These are phyloP conservation scores for Pangasianodon gigas DNA, from an alignment of 2,113 vertebrate genomes.

Conservation along the genomic window DNA sequence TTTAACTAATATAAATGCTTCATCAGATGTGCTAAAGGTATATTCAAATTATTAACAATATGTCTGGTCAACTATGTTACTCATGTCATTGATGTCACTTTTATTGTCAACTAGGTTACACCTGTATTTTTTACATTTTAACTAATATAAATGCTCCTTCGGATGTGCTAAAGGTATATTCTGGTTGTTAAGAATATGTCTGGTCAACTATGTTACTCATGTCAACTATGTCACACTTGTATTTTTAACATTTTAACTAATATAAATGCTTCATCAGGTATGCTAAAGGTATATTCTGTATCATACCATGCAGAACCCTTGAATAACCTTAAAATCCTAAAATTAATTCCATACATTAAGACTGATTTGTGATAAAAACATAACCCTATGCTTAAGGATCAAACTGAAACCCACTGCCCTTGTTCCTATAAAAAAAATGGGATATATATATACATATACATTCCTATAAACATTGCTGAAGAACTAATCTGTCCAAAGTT, in stretches of 20 bases:
- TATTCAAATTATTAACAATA: not conserved
- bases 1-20: not conserved
- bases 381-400: not conserved
- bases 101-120: too few relatives aligned
- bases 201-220: not conserved
- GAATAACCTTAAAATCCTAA: not conserved
- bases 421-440: too few relatives aligned
- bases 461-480: too few relatives aligned
- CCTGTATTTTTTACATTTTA: too few relatives aligned
- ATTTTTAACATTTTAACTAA: too few relatives aligned
- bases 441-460: too few relatives aligned
- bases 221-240: not conserved
- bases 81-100: too few relatives aligned
- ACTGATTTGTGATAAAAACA: not conserved
- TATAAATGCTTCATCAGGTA: not conserved
- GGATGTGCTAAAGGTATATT: too few relatives aligned
- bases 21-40: not conserved
- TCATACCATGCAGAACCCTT: not conserved
- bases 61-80: too few relatives aligned
- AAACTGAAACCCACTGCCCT: not conserved
- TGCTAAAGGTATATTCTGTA: not conserved
- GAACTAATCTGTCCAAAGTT: too few relatives aligned
- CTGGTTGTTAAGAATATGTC: too few relatives aligned
- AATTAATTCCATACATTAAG: not conserved
- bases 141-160: too few relatives aligned